Evolutionary conservation across 2,113 vertebrate genomes (phyloP), one percentile per base, ranked within the genome.

Genomic region (Indicator maculatus): DNA sequence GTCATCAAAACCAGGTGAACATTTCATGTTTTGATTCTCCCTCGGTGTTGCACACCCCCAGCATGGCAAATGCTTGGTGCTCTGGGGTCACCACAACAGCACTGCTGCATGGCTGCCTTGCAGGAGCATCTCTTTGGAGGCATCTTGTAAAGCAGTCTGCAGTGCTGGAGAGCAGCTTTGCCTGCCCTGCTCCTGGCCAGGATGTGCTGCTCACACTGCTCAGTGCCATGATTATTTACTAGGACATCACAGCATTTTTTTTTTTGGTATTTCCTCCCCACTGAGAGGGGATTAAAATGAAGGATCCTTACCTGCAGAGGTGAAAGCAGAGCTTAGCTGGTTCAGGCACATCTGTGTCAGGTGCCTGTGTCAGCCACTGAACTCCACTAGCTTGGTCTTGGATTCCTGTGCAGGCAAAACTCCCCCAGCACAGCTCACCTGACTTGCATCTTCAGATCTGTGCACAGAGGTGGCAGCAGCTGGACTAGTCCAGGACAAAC

Each of bases 131-230:
- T 88, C 4, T 71, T 38, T 86, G 73, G 84, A 89, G 63, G 30
- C 47, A 36, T 60, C 38, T 78, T 88, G 88, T 69, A 85, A 89
- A 90, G 73, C 38, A 91, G 58, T 31, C 75, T 88, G 79, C 60
- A 77, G 63, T 24, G 79, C 89, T 95, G 79, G 78, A 64, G 93
- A 90, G 91, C 0, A 0, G 47, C 44, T 94, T 80, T 79, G 91
- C 83, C 82, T 83, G 33, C 83, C 55, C 47, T 53, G 75, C 89
- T 95, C 53, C 89, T 71, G 90, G 94, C 86, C 82, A 93, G 94
- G 76, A 95, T 83, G 79, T 74, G 86, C 76, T 94, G 93, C 95
- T 96, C 83, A 69, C 88, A 91, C 88, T 80, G 67, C 71, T 84
- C 4, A 0, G 39, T 4, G 9, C 61, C 76, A 93, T 90, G 76